A percentile compares a stretch with the other conserved stretches of the same genome.
Conservation (phyloP, 2,888 invertebrate genomes). For the Entomobrya multifasciata region DNA sequence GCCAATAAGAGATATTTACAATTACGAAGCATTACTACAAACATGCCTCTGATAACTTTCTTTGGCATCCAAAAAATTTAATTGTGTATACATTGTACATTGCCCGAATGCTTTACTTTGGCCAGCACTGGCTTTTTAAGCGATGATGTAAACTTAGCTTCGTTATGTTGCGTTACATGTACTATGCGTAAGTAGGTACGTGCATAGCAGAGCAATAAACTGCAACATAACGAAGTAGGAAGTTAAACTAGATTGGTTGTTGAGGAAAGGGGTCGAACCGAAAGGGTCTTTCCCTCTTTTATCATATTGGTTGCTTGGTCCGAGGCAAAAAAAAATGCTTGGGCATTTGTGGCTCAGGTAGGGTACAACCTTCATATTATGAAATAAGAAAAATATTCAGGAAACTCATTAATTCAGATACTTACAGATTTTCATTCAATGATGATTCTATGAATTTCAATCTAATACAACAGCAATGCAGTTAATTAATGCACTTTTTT, state of each 20-base stretch:
- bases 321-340: slow-evolving; percentile 44
- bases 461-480: too few relatives aligned
- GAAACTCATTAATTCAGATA: slow-evolving; percentile 21
- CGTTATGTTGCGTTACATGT: neutral
- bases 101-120: neutral
- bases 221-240: neutral
- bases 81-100: neutral
- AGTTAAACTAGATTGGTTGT: slow-evolving; percentile 63
- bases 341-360: slow-evolving; percentile 22
- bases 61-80: neutral
- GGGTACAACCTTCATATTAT: slow-evolving; percentile 44
- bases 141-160: too few relatives aligned
- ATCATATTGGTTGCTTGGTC: slow-evolving; percentile 55
- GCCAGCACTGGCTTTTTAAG: too few relatives aligned
- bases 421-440: too few relatives aligned
- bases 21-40: neutral
- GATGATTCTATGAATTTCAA: too few relatives aligned
- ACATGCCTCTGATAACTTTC: neutral
- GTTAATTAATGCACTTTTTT: too few relatives aligned
- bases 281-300: slow-evolving; percentile 40
- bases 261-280: slow-evolving; percentile 65
- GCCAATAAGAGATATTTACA: neutral
- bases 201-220: neutral
- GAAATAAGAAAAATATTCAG: slow-evolving; percentile 27
- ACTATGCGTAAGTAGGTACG: neutral